Evolutionary conservation across 2,113 vertebrate genomes (phyloP), one percentile per base, ranked within the genome.

Genomic region (Ammodytes dubius): DNA sequence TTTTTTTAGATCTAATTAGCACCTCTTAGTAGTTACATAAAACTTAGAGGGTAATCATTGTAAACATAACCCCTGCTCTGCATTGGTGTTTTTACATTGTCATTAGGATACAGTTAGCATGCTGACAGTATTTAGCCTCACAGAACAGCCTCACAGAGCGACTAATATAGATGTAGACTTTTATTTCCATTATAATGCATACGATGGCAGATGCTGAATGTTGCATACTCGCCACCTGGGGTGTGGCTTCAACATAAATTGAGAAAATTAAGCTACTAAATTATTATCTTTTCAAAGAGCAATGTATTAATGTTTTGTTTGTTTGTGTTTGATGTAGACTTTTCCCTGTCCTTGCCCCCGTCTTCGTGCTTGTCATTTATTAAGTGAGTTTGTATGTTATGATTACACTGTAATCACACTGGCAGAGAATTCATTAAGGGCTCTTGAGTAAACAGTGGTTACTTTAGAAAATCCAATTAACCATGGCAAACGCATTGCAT

Each of bases 401-500:
- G 81, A 86, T 86, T 60, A 70, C 66, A 37, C 74, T 70, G 79
- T 82, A 86, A 86, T 85, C 77, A 66, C 70, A 27, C 57, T 70
- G 71, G 47, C 73, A 74, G 75, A 54, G 61, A 87, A 84, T 86
- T 82, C 74, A 87, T 84, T 81, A 82, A 0, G 45, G 74, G 43
- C 84, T 85, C 72, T 84, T 70, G 77, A 82, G 77, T 77, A 88
- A 87, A 91, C 87, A 91, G 81, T 81, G 77, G 77, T 88, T 89
- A 88, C 85, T 89, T 87, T 65, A 84, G 77, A 90, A 27, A 27
- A 93, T 88, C 85, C 84, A 93, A 92, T 94, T 91, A 94, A 69
- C 83, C 68, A 72, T 84, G 81, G 86, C 75, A 91, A 91, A 87
- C 81, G 82, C 74, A 67, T 61, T 81, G 85, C 58, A 82, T 68